Evolutionary conservation across 2,888 invertebrate genomes (phyloP).

Genomic region (Uloborus plumipes): DNA sequence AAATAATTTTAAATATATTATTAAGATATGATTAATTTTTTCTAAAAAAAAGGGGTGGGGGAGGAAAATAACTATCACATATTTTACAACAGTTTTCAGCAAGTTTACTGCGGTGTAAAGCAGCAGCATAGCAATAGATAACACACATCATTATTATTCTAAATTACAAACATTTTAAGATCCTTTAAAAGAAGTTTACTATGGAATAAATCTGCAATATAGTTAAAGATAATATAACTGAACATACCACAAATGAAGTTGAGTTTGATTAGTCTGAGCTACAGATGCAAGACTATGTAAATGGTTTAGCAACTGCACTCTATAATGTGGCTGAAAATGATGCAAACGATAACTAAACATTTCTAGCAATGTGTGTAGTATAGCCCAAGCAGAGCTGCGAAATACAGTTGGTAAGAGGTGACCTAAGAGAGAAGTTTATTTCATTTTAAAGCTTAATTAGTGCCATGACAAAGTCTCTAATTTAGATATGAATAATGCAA

Average conservation of each 20-base stretch:
- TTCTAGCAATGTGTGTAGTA: slow-evolving; percentile 92
- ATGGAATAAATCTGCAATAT: too few species aligned
- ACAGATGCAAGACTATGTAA: slow-evolving; percentile 91
- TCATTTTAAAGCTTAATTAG: neutral
- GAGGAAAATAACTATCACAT: too few species aligned
- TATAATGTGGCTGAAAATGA: slow-evolving; percentile 95
- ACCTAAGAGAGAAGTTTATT: slow-evolving; percentile 74
- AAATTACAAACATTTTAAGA: too few species aligned
- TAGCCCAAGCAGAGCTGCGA: slow-evolving; percentile 94
- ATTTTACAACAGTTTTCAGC: too few species aligned
- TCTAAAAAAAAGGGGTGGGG: too few species aligned
- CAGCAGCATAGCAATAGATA: too few species aligned
- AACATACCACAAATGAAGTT: slow-evolving; percentile 87
- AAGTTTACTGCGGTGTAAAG: too few species aligned
- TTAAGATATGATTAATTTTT: too few species aligned
- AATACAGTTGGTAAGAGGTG: slow-evolving; percentile 91
- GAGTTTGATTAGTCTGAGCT: slow-evolving; percentile 94
- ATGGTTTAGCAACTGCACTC: slow-evolving; percentile 91
- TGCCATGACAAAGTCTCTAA: neutral
- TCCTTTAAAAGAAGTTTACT: too few species aligned
- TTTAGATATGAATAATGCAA: neutral
- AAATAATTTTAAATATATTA: too few species aligned
- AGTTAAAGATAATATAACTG: neutral
- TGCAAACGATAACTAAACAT: slow-evolving; percentile 97
- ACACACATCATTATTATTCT: too few species aligned